Percentiles rank a stretch among this genome's conserved stretches.
These are phyloP conservation scores for Holacanthus passer DNA, from an alignment of 2,113 vertebrate species.

Conservation along the genomic window DNA sequence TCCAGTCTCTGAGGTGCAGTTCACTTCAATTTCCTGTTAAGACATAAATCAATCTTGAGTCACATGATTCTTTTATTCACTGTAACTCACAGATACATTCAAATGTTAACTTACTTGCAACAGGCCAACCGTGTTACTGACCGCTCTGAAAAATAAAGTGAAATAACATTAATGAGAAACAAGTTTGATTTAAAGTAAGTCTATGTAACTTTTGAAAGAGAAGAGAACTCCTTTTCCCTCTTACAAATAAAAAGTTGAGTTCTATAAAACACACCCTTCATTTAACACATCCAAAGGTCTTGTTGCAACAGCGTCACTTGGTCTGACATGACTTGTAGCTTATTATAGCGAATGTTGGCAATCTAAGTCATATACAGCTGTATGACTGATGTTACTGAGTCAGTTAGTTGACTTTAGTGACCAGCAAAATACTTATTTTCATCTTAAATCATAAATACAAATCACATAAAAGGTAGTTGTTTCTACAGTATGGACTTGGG, in stretches of 20 bases:
- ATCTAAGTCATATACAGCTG: neutral
- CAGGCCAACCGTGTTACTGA: neutral
- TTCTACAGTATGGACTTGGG: neutral
- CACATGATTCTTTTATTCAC: neutral
- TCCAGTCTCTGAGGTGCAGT: conserved; percentile 38
- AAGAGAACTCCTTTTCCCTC: neutral
- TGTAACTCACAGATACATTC: neutral
- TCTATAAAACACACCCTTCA: neutral
- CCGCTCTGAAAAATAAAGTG: conserved; percentile 20
- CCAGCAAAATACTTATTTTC: neutral
- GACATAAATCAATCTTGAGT: neutral
- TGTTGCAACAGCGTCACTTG: neutral
- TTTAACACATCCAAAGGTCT: neutral
- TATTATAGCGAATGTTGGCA: neutral
- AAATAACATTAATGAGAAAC: neutral
- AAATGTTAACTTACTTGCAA: conserved; percentile 62
- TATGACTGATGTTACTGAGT: neutral
- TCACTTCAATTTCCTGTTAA: conserved; percentile 63
- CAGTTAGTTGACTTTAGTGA: no score
- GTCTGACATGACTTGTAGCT: neutral
- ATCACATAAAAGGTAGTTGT: neutral
- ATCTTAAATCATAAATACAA: neutral
- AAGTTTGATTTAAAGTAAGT: neutral
- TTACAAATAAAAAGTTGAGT: neutral
- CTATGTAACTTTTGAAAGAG: neutral